Evolutionary conservation across 1,140 invertebrate genomes (phyloP), one percentile per base, ranked within the genome.

Genomic region (Acromyrmex heyeri): DNA sequence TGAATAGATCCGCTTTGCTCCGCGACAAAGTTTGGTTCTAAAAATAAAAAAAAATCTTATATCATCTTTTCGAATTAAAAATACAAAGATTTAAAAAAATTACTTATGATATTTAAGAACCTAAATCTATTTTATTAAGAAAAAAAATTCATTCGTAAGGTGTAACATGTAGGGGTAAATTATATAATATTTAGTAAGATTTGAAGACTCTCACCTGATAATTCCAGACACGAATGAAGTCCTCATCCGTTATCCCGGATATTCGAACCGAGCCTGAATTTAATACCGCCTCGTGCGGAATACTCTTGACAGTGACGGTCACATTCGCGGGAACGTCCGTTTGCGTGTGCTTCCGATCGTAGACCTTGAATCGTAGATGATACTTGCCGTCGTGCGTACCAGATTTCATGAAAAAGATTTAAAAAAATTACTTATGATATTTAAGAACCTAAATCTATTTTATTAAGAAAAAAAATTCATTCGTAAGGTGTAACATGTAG

Each of bases 221-320:
- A 95, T 98, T 98, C 98, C 98, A 99, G 18, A 98, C 97, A 78
- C 98, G 96, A 83, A 99, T 98, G 92, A 99, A 99, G 92, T 99
- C 98, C 95, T 99, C 99, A 92, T 99, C 99, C 1, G 98, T 98
- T 92, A 99, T 98, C n/a, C 99, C 99, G 6, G 98, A 97, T 92
- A 99, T 97, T 86, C 99, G 96, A 65, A 99, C 97, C 0, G 99
- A 99, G 8, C 99, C 99, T 1, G 99, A 99, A 95, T 99, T 99
- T 0, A 98, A 96, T 2, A 99, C 98, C 10, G 99, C 99, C 90
- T 99, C 99, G 93, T 99, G 98, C 1, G 98, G 98, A 90, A 99
- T 99, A 94, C 98, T 98, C 94, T 98, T 97, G 0, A 99, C 98
- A 2, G 97, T 98, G 0, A 99, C 98, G 0, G 98, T 98, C 0